These are phyloP conservation scores for Toxotes lorentzi DNA, from an alignment of 2,797 vertebrate genomes.

Conservation along the genomic window DNA sequence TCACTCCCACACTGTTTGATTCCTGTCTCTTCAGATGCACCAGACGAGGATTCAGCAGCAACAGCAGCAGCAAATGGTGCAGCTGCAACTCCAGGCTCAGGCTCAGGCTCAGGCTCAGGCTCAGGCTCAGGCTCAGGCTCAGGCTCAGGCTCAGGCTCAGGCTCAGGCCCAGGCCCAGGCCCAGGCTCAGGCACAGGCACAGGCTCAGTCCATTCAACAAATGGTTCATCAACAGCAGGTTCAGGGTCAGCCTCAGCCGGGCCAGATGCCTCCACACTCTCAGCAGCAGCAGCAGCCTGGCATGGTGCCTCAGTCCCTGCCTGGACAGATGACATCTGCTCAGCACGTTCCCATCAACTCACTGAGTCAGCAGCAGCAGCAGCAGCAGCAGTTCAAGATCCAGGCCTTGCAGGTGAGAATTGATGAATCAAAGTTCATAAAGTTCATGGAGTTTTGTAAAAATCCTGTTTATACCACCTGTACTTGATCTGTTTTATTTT, in stretches of 20 bases:
- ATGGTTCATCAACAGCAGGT: conserved; percentile 80
- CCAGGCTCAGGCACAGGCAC: conserved; percentile 14
- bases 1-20: background rate
- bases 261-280: conserved; percentile 89
- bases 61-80: conserved; percentile 74
- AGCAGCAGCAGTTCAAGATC: conserved; percentile 89
- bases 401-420: conserved; percentile 88
- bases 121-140: conserved; percentile 26
- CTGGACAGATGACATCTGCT: conserved; percentile 87
- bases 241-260: conserved; percentile 67
- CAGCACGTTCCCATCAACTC: conserved; percentile 87
- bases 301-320: conserved; percentile 89
- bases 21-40: conserved; percentile 75
- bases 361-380: conserved; percentile 86
- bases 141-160: conserved; percentile 30
- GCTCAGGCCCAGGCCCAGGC: conserved; percentile 32
- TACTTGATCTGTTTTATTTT: background rate
- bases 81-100: conserved; percentile 72
- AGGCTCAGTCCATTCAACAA: conserved; percentile 84
- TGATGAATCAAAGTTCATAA: background rate
- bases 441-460: background rate
- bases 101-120: conserved; percentile 59
- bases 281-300: conserved; percentile 82
- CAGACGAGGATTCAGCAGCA: conserved; percentile 79
- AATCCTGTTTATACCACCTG: background rate